Conservation (phyloP, 2,113 vertebrate genomes). For the Cisticola juncidis region DNA sequence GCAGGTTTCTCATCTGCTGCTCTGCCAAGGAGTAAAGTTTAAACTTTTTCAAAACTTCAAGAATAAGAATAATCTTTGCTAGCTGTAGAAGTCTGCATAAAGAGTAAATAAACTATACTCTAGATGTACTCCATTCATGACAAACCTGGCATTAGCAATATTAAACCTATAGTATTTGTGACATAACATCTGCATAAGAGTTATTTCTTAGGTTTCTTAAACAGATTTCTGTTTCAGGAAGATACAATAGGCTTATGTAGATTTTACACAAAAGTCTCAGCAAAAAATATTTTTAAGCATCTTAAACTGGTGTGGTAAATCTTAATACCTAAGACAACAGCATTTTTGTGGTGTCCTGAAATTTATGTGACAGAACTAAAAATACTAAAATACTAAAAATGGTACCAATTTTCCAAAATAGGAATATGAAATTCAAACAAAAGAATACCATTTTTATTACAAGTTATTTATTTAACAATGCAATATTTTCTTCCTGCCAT, state of each 20-base stretch:
- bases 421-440: background rate
- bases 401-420: background rate
- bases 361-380: background rate
- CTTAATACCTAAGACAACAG: background rate
- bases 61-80: background rate
- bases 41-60: background rate
- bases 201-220: background rate
- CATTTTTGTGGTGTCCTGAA: background rate
- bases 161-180: background rate
- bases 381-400: no score
- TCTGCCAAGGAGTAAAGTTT: background rate
- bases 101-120: background rate
- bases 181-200: background rate
- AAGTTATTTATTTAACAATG: background rate
- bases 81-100: background rate
- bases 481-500: background rate
- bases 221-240: background rate
- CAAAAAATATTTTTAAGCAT: background rate
- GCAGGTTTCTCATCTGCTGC: background rate
- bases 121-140: background rate
- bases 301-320: background rate
- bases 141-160: background rate
- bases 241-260: background rate
- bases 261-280: background rate
- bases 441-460: background rate